phyloP scores from a whole-genome alignment of 2,113 vertebrate genomes.

The Ariopsis seemanni region DNA sequence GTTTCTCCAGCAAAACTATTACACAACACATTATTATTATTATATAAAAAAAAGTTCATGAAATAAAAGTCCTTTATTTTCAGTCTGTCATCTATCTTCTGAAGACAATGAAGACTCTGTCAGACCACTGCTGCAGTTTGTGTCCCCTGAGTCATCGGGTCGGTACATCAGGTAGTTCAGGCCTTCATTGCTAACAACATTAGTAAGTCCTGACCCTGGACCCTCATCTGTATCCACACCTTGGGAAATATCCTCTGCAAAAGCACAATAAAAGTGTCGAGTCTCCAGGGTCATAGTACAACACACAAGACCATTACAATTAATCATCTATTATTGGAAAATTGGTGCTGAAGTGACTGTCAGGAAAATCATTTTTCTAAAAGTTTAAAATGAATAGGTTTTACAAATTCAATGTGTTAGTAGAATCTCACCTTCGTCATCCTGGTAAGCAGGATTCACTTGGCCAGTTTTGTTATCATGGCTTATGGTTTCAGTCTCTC shows the following conservation, averaged over 20 bases:
- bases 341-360: neutral
- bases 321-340: neutral
- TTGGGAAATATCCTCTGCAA: slow-evolving; percentile 33
- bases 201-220: slow-evolving; percentile 39
- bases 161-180: slow-evolving; percentile 54
- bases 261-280: neutral
- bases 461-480: slow-evolving; percentile 18
- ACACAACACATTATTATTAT: neutral
- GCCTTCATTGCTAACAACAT: slow-evolving; percentile 46
- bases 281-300: neutral
- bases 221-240: slow-evolving; percentile 47
- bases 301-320: neutral
- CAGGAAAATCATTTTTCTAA: neutral
- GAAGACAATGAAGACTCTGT: neutral
- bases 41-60: neutral
- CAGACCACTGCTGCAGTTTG: neutral
- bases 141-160: neutral
- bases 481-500: slow-evolving; percentile 19
- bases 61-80: neutral
- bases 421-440: slow-evolving; percentile 35
- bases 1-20: neutral
- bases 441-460: slow-evolving; percentile 44
- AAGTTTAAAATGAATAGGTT: neutral
- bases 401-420: neutral
- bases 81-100: neutral